A percentile compares a stretch with the other conserved stretches of the same genome.
Conservation (phyloP, 2,797 vertebrate genomes). For the Parambassis ranga region DNA sequence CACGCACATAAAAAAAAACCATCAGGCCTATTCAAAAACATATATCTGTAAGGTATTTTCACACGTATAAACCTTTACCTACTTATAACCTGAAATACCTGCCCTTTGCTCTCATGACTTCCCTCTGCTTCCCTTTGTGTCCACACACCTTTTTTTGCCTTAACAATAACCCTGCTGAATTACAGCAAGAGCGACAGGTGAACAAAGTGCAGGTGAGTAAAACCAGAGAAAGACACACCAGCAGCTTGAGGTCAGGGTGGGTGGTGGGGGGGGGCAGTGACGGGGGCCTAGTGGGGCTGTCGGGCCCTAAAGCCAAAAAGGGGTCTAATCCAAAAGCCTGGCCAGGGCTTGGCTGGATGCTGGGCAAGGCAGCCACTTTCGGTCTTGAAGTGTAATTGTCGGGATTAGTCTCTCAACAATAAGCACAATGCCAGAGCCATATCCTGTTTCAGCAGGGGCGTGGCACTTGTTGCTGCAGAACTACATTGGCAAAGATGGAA, state of each 20-base stretch:
- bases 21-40: constrained; percentile 15
- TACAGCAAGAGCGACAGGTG: constrained; percentile 58
- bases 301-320: constrained; percentile 41
- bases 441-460: constrained; percentile 75
- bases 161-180: constrained; percentile 53
- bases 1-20: constrained; percentile 1
- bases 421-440: constrained; percentile 72
- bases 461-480: constrained; percentile 52
- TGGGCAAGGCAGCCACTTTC: constrained; percentile 68
- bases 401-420: constrained; percentile 78
- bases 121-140: constrained; percentile 46
- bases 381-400: constrained; percentile 77
- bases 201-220: constrained; percentile 72
- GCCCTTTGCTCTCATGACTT: constrained; percentile 72
- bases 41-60: constrained; percentile 19
- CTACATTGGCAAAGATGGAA: constrained; percentile 53
- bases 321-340: constrained; percentile 53
- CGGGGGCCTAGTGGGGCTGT: constrained; percentile 19
- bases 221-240: constrained; percentile 56
- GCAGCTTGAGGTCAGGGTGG: constrained; percentile 41
- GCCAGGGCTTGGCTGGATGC: constrained; percentile 53
- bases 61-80: constrained; percentile 42
- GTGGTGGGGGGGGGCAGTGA: constrained; percentile 19
- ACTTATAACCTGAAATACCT: constrained; percentile 69
- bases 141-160: constrained; percentile 62